Percentiles rank a stretch among this genome's conserved stretches.
phyloP scores from a whole-genome alignment of 2,888 invertebrate species.

The Leucoma salicis region DNA sequence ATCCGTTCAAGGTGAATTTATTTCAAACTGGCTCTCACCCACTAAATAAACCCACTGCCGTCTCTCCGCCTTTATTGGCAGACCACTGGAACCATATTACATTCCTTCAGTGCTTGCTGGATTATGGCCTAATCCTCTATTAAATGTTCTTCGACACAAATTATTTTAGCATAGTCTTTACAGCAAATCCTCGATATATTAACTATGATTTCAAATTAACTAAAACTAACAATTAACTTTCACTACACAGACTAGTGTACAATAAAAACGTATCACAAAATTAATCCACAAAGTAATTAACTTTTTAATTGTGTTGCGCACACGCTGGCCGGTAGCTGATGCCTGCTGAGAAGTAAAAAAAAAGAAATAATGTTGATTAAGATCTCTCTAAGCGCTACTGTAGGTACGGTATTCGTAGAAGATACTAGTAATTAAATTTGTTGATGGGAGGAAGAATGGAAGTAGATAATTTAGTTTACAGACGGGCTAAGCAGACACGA shows the following conservation, averaged over 20 bases:
- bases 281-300: constrained; percentile 46
- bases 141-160: too few relatives aligned
- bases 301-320: constrained; percentile 46
- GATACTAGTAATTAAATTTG: constrained; percentile 24
- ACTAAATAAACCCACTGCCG: too few relatives aligned
- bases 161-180: too few relatives aligned
- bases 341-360: constrained; percentile 25
- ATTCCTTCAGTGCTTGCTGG: too few relatives aligned
- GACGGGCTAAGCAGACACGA: neutral
- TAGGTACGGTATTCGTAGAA: constrained; percentile 12
- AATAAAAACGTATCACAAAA: constrained; percentile 32
- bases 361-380: constrained; percentile 35
- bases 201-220: neutral
- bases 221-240: neutral
- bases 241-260: constrained; percentile 9
- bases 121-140: too few relatives aligned
- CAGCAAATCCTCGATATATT: too few relatives aligned
- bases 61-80: too few relatives aligned
- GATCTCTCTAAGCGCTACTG: constrained; percentile 33
- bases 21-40: too few relatives aligned
- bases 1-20: too few relatives aligned
- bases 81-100: too few relatives aligned
- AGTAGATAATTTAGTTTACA: neutral
- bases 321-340: constrained; percentile 32
- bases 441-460: constrained; percentile 11